phyloP scores from a whole-genome alignment of 2,113 vertebrate species.

The Rallus limicola region DNA sequence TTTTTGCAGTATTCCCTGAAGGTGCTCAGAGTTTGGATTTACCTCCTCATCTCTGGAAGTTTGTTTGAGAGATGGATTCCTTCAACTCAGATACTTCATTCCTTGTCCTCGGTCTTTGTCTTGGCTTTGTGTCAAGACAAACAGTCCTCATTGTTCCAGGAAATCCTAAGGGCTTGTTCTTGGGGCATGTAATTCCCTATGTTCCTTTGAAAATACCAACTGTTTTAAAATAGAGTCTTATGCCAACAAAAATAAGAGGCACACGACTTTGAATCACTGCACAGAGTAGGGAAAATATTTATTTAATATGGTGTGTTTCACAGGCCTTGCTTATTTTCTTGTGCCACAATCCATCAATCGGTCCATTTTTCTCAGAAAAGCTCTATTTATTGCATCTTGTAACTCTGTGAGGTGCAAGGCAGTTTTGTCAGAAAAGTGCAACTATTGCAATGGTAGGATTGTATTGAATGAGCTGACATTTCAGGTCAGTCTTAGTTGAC shows the following conservation, averaged over 20 bases:
- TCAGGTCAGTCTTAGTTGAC: background rate
- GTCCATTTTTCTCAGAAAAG: constrained; percentile 13
- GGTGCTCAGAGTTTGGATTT: background rate
- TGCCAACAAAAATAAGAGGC: constrained; percentile 32
- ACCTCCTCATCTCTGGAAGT: background rate
- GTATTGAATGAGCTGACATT: background rate
- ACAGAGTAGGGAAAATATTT: constrained; percentile 27
- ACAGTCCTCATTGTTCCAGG: background rate
- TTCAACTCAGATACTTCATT: background rate
- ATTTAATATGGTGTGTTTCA: background rate
- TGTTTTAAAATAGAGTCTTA: background rate
- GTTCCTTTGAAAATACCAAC: background rate
- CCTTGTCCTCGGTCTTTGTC: background rate
- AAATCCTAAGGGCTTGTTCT: background rate
- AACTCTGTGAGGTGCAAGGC: background rate
- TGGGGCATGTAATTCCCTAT: background rate
- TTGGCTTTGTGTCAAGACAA: background rate
- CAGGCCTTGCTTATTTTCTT: constrained; percentile 11
- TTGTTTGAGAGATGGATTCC: background rate
- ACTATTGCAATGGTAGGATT: background rate
- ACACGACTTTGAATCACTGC: background rate
- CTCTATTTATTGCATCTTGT: background rate
- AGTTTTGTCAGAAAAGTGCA: background rate
- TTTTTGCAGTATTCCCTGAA: background rate
- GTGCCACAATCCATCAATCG: background rate